These are phyloP conservation scores for Neosalanx taihuensis DNA, from an alignment of 2,797 vertebrate species.

Conservation along the genomic window DNA sequence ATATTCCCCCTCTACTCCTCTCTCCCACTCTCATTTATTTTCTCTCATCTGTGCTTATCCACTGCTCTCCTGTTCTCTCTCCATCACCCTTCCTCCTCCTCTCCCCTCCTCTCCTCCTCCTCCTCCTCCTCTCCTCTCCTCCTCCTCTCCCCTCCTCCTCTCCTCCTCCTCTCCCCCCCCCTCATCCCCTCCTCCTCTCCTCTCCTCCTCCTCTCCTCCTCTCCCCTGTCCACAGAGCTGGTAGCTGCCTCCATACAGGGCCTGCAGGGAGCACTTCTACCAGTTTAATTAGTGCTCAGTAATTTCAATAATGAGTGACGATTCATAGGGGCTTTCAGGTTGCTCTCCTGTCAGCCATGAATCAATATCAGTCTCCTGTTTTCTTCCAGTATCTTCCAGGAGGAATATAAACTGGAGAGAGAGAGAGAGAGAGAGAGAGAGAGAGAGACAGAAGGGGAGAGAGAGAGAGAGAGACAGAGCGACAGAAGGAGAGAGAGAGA, in stretches of 20 bases:
- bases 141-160: background rate
- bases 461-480: conserved; percentile 1
- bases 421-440: conserved; percentile 29
- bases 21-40: no score
- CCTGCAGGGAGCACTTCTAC: conserved; percentile 82
- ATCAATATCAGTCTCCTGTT: conserved; percentile 87
- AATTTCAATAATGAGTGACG: conserved; percentile 92
- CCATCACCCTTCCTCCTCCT: no score
- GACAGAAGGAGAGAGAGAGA: conserved; percentile 2
- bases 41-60: no score
- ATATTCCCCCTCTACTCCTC: no score
- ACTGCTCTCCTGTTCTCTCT: no score
- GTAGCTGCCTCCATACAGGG: conserved; percentile 81
- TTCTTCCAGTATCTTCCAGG: conserved; percentile 65
- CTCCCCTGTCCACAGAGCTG: conserved; percentile 78
- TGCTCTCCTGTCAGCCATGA: conserved; percentile 85
- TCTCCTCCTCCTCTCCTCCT: background rate
- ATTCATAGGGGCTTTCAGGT: conserved; percentile 87
- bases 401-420: conserved; percentile 17
- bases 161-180: no score
- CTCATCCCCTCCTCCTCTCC: no score
- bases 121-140: no score
- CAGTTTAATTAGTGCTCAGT: conserved; percentile 91
- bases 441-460: conserved; percentile 21
- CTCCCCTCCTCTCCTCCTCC: no score